Base-by-base conservation (phyloP, 1,140 invertebrate species). In the Harpegnathos saltator region DNA sequence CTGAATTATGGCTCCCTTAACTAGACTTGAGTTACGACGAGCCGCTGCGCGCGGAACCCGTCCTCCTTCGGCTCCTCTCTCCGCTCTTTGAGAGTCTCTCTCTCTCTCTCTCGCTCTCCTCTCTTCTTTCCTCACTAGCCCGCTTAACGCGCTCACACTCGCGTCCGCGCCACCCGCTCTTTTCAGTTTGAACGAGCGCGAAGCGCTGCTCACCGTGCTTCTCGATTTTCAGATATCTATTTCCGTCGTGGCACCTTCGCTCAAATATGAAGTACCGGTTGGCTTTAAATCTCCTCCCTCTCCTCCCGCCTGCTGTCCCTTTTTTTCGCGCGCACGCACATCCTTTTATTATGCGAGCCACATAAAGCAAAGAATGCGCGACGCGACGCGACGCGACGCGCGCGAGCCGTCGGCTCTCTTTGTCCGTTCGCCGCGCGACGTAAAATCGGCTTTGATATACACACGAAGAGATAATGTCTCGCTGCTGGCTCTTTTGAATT, bases 1-100 rank as follows among this genome's bases (percentile, higher is more conserved):
- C 89, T 93, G 91, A 94, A 93, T 94, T 94, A 94, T 94, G 90
- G 92, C 93, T 93, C 92, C 90, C 92, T 93, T 94, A 94, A 94
- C 92, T 94, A 94, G 93, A 92, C 92, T 93, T 93, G 92, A 93
- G 91, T 94, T 94, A 93, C 92, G 92, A 91, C 91, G 92, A 91
- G 90, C 85, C 86, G 84, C 89, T 56, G 54, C 69, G 54, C 69
- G 84, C 69, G 81, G 48, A 69, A 83, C 78, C 83, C 83, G 80
- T 73, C 87, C 87, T 89, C 86, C 81, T 88, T 84, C 86, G 82
- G 83, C 82, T 84, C 72, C 54, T 87, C 54, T 87, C 84, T 87
- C 84, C 72, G 83, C 80, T 82, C 87, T 78, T 78, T 84, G 68
- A 82, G 54, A 44, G 38, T 3, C 1, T 71, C 77, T 33, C 82